Percentiles rank a stretch among this genome's conserved stretches.
These are phyloP conservation scores for Holcopasites calliopsidis DNA, from an alignment of 1,140 invertebrate genomes.

Conservation along the genomic window DNA sequence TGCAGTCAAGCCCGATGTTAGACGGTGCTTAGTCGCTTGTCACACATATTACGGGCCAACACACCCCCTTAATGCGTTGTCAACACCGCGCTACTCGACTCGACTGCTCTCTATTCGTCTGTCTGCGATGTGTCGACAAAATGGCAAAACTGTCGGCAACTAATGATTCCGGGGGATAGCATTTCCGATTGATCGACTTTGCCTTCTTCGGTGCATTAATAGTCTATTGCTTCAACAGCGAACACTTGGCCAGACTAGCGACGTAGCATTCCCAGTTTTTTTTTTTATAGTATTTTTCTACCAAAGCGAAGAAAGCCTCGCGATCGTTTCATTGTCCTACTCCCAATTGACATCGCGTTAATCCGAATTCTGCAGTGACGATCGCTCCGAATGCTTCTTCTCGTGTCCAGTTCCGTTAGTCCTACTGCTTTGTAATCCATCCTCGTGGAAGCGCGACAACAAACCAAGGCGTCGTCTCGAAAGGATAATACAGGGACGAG, in stretches of 20 bases:
- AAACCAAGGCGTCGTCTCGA: neutral
- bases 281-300: no score
- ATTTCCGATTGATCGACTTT: neutral
- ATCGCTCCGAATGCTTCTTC: neutral
- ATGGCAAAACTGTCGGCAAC: neutral
- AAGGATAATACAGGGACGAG: neutral
- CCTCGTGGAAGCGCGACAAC: neutral
- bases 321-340: no score
- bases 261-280: no score
- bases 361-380: no score
- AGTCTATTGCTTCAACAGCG: no score
- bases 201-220: neutral
- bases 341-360: no score
- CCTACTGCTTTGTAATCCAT: neutral
- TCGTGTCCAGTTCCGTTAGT: neutral
- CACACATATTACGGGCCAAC: constrained; percentile 64
- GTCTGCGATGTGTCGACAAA: constrained; percentile 55
- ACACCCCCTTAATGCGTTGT: constrained; percentile 49
- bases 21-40: constrained; percentile 75
- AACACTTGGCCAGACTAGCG: no score
- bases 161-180: constrained; percentile 3
- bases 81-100: constrained; percentile 44
- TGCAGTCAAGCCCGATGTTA: constrained; percentile 69
- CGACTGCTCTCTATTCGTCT: constrained; percentile 53
- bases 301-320: no score